Evolutionary conservation across 1,140 invertebrate species (phyloP), one percentile per base, ranked within the genome.

Genomic region (Holcopasites calliopsidis): DNA sequence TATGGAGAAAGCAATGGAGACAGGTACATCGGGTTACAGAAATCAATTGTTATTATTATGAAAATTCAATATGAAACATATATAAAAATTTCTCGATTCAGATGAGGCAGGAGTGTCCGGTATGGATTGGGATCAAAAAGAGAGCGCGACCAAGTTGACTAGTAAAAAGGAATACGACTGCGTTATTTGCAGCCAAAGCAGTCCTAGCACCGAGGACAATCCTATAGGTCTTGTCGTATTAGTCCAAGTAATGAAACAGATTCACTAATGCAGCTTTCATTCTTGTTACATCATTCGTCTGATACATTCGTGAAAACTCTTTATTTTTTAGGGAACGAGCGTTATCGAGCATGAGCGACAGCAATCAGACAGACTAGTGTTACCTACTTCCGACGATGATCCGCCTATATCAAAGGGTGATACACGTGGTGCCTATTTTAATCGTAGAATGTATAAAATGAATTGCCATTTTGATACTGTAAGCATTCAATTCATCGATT

Each of bases 131-230:
- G 92, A 93, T 64, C 93, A 94, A 40, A 93, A 94, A 49, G 94
- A 94, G 49, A 92, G 93, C 61, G 68, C 86, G 28, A 80, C 85
- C 10, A 90, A 89, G 82, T 76, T 92, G 42, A 82, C 91, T 84
- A 95, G 92, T 87, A 94, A 94, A 90, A 94, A 94, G 87, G 96
- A 97, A 90, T 99, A 98, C 89, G 96, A 98, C 89, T 99, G 98
- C 93, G 97, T 98, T 58, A 99, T 99, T 85, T 99, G 98, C 91
- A 97, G 96, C 92, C 96, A 97, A 91, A 97, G 96, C 61, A 95
- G 97, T 50, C 94, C 96, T 10, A 96, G 96, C 82, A 97, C 95
- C 0, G 94, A 96, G 83, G 94, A 96, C 13, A 96, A 97, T 90
- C 97, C 97, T 21, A 95, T 99, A 87, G 98, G 98, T 11, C 92